Evolutionary conservation across 2,888 invertebrate species (phyloP), one percentile per base, ranked within the genome.

Genomic region (Aromia moschata): DNA sequence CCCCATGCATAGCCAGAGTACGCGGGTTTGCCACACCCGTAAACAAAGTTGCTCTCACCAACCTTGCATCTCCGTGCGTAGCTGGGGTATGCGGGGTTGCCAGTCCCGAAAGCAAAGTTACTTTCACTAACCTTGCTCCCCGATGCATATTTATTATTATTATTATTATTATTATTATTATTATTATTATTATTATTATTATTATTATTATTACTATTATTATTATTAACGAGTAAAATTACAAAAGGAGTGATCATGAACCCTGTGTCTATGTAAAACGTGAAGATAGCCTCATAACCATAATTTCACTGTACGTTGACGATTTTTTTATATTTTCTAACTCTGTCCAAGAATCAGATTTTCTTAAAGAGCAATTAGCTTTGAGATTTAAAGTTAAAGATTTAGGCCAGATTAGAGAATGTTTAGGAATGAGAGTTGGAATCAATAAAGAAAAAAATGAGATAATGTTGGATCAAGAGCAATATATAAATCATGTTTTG

Each of bases 311-410:
- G 14, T 54, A 45, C 38, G 54, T 54, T 1, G 44, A 54, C 33
- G 45, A 45, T 18, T 54, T 54, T 67, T 45, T 57, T 10, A 44
- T 49, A 43, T 57, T 49, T 30, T 57, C 56, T n/a, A 51, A 44
- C 11, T 25, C 41, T 36, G 20, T 9, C 2, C 15, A 33, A n/a
- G 55, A 56, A 46, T 37, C 40, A 10, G 17, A 46, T 15, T n/a
- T 7, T 30, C 18, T 40, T 2, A 41, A 46, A 54, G 16, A n/a
- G 2, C 41, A 36, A 37, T 56, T 74, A 52, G 65, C 53, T 45
- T 46, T 52, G 3, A 62, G 60, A 54, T 75, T 74, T 49, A 43
- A 60, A 17, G 72, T 74, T 60, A 71, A 68, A 61, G 71, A 73
- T 49, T 36, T 73, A 15, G 73, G 73, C 4, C 10, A 16, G 9